Conservation (phyloP, 2,797 vertebrate genomes). For the Ataeniobius toweri region DNA sequence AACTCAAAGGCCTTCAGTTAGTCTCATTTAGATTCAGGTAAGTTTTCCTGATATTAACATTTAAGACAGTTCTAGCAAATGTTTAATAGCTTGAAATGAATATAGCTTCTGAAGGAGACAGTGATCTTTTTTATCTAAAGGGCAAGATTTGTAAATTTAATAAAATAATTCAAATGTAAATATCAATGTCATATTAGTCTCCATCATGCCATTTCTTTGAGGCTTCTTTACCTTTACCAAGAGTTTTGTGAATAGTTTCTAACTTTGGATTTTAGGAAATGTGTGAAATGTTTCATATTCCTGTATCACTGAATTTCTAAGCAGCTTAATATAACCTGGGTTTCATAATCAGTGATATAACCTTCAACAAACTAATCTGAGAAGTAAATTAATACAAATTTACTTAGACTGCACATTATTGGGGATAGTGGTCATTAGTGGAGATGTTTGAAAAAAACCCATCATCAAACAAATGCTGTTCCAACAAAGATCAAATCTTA, state of each 20-base stretch:
- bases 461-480: background rate
- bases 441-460: background rate
- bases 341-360: background rate
- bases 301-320: no score
- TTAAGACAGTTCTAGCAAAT: no score
- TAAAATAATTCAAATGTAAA: background rate
- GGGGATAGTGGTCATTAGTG: background rate
- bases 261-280: no score
- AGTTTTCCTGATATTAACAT: background rate
- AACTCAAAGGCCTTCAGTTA: background rate
- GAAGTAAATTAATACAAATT: background rate
- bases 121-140: background rate
- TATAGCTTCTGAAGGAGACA: background rate
- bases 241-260: background rate
- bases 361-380: background rate
- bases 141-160: background rate
- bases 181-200: background rate
- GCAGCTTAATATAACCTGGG: no score
- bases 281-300: no score
- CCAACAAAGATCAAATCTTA: background rate
- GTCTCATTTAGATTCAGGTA: background rate
- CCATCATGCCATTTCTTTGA: background rate
- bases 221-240: background rate
- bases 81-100: background rate
- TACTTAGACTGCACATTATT: background rate